These are phyloP conservation scores for Melanotaenia trifasciata DNA, from an alignment of 2,797 vertebrate genomes.

Conservation along the genomic window DNA sequence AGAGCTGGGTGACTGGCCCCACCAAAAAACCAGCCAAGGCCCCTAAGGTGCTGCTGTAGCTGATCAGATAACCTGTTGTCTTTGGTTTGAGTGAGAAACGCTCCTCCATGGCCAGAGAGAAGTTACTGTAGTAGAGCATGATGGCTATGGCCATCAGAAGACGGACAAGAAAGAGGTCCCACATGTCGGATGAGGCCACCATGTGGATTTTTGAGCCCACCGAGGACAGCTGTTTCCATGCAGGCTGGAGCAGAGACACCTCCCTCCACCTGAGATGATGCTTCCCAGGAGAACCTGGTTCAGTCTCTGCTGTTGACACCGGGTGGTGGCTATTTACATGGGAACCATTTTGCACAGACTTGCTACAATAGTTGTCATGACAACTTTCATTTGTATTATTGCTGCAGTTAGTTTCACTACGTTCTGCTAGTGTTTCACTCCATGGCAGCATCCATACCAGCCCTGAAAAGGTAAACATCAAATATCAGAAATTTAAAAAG, in stretches of 20 bases:
- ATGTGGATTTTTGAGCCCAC: slow-evolving; percentile 84
- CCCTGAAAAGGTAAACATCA: slow-evolving; percentile 73
- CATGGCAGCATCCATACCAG: slow-evolving; percentile 92
- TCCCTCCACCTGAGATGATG: slow-evolving; percentile 48
- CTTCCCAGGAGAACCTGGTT: slow-evolving; percentile 1
- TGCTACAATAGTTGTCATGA: slow-evolving; percentile 50
- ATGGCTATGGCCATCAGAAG: slow-evolving; percentile 92
- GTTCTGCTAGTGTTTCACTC: slow-evolving; percentile 71
- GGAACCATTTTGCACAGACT: slow-evolving; percentile 63
- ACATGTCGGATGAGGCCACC: slow-evolving; percentile 88
- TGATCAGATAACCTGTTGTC: slow-evolving; percentile 90
- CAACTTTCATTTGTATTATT: slow-evolving; percentile 47
- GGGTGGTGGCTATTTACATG: slow-evolving; percentile 39
- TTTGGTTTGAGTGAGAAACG: slow-evolving; percentile 91
- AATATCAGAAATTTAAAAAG: not conserved
- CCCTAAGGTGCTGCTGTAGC: slow-evolving; percentile 92
- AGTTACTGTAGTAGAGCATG: slow-evolving; percentile 96
- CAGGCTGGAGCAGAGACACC: slow-evolving; percentile 58
- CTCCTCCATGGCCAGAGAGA: slow-evolving; percentile 93
- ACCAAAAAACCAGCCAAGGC: slow-evolving; percentile 89
- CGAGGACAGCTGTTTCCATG: slow-evolving; percentile 82
- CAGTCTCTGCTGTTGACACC: not conserved
- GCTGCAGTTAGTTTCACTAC: slow-evolving; percentile 63
- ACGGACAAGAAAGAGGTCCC: slow-evolving; percentile 92
- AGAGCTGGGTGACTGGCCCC: slow-evolving; percentile 89